Conservation (phyloP, 2,888 invertebrate species). For the Ophioninae sp. region DNA sequence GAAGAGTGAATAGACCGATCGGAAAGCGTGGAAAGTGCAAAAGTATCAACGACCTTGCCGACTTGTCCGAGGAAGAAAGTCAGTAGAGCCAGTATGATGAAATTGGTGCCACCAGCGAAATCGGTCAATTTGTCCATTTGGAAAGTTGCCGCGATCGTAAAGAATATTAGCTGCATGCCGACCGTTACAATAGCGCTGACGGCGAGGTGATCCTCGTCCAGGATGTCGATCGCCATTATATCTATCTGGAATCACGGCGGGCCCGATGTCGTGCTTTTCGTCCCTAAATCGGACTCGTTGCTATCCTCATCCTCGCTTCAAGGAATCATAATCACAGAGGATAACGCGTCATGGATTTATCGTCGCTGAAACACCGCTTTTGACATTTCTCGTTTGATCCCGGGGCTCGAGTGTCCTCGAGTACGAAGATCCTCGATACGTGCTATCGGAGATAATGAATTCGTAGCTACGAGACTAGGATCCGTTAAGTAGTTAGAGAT, state of each 20-base stretch:
- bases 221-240: conserved; percentile 87
- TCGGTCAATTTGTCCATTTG: conserved; percentile 96
- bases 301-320: not conserved
- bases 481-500: not conserved
- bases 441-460: not conserved
- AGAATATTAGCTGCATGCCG: conserved; percentile 93
- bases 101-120: conserved; percentile 96
- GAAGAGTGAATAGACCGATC: not conserved
- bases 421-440: not conserved
- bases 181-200: conserved; percentile 93
- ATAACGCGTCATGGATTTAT: not conserved
- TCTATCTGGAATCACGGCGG: conserved; percentile 29
- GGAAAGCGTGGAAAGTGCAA: not conserved
- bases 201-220: conserved; percentile 92
- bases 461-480: not conserved
- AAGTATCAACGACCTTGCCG: conserved; percentile 83
- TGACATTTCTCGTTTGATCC: not conserved
- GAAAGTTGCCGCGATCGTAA: conserved; percentile 91
- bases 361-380: not conserved
- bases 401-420: not conserved
- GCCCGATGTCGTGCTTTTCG: too few relatives aligned
- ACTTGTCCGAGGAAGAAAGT: conserved; percentile 94
- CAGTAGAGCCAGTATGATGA: conserved; percentile 92
- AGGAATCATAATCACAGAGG: not conserved
- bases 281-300: not conserved